Percentiles rank a stretch among this genome's conserved stretches.
Evolutionary conservation across 2,888 invertebrate genomes (phyloP).

Genomic region (Lamproptera curius): DNA sequence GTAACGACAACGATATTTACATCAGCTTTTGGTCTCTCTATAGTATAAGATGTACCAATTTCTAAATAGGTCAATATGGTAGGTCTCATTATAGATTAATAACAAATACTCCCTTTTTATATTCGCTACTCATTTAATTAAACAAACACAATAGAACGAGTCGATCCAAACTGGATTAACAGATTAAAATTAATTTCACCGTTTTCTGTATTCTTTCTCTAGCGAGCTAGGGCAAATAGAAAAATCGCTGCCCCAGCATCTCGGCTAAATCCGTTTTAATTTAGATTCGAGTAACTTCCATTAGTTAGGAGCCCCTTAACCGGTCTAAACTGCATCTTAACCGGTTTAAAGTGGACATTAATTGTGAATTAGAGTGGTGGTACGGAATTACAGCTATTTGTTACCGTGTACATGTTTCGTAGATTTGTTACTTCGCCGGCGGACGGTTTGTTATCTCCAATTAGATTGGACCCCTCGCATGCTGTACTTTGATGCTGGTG

Average conservation of each 20-base stretch:
- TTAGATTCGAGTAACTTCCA: conserved; percentile 21
- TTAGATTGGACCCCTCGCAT: conserved; percentile 18
- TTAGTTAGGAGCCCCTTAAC: conserved; percentile 33
- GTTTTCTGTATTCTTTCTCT: neutral
- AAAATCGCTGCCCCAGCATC: conserved; percentile 1
- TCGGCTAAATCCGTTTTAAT: conserved; percentile 24
- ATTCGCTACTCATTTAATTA: too few species aligned
- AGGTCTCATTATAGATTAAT: too few species aligned
- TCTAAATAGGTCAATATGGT: too few species aligned
- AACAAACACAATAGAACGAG: too few species aligned
- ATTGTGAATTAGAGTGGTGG: conserved; percentile 52
- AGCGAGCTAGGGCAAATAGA: neutral
- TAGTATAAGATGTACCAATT: too few species aligned
- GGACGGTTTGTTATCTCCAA: conserved; percentile 27
- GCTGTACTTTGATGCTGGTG: neutral
- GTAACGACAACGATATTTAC: too few species aligned
- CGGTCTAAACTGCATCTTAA: conserved; percentile 47
- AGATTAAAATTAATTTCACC: neutral
- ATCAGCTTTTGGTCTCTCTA: too few species aligned
- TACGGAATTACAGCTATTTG: conserved; percentile 47
- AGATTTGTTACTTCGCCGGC: conserved; percentile 31
- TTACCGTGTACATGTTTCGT: conserved; percentile 43
- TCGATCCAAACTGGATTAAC: too few species aligned
- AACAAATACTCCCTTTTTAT: too few species aligned
- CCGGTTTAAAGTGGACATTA: conserved; percentile 44